Percentiles rank a stretch among this genome's conserved stretches.
Evolutionary conservation across 2,113 vertebrate genomes (phyloP).

Genomic region (Eclectus roratus): DNA sequence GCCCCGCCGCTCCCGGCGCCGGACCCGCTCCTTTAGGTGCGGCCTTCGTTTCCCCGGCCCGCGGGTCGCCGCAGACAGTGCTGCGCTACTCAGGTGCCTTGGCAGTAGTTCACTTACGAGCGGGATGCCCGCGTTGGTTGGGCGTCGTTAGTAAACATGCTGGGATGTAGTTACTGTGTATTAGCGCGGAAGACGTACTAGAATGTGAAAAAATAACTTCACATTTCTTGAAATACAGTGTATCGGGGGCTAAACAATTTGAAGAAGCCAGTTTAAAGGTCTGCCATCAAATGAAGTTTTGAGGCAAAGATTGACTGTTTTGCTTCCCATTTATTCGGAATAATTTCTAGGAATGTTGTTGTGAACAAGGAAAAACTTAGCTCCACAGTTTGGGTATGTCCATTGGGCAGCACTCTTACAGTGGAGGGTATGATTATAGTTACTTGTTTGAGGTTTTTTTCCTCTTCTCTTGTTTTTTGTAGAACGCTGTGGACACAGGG

Average conservation of each 20-base stretch:
- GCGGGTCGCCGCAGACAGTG: not conserved
- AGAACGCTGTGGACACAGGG: too few relatives aligned
- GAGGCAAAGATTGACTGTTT: not conserved
- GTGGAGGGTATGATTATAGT: not conserved
- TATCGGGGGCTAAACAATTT: rapidly evolving
- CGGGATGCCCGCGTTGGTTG: not conserved
- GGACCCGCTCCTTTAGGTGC: not conserved
- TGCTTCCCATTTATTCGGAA: not conserved
- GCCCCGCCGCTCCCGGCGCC: not conserved
- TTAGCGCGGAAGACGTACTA: rapidly evolving
- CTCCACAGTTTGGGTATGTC: rapidly evolving
- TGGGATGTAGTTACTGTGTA: rapidly evolving
- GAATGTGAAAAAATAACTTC: not conserved
- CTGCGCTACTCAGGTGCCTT: not conserved
- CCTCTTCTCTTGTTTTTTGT: not conserved
- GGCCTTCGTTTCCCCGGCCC: not conserved
- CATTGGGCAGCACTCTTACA: rapidly evolving
- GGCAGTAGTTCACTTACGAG: rapidly evolving
- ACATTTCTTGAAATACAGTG: rapidly evolving
- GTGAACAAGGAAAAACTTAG: not conserved
- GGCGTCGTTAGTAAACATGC: rapidly evolving
- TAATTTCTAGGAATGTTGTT: not conserved
- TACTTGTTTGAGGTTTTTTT: not conserved
- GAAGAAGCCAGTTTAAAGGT: not conserved
- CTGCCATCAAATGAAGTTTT: not conserved